Percentiles rank a stretch among this genome's conserved stretches.
Conservation (phyloP, 2,888 invertebrate genomes). For the Thalpophila matura region DNA sequence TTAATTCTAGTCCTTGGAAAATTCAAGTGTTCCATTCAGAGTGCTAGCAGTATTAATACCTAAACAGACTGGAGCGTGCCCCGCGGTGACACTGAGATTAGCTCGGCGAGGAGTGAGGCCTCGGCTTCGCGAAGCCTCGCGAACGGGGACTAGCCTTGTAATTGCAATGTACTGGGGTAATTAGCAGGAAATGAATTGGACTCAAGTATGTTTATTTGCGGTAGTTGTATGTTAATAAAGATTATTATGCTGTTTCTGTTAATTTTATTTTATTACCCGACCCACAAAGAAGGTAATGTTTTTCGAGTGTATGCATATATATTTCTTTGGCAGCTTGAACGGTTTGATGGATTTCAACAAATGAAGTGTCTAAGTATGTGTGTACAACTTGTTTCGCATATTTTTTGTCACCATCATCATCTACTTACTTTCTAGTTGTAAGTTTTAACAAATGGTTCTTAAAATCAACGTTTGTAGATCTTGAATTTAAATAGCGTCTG, state of each 20-base stretch:
- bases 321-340: too few relatives aligned
- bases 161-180: constrained; percentile 47
- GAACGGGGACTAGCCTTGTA: constrained; percentile 33
- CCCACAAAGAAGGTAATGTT: too few relatives aligned
- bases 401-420: too few relatives aligned
- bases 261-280: too few relatives aligned
- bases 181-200: constrained; percentile 40
- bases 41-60: constrained; percentile 66
- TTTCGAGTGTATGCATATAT: too few relatives aligned
- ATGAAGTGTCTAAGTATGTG: too few relatives aligned
- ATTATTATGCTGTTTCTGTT: background rate
- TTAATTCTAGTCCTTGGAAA: constrained; percentile 56
- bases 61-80: constrained; percentile 67
- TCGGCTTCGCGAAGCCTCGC: constrained; percentile 40
- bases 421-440: too few relatives aligned
- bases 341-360: too few relatives aligned
- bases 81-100: constrained; percentile 71
- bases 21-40: constrained; percentile 62
- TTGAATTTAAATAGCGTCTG: constrained; percentile 7
- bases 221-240: background rate
- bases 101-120: constrained; percentile 52
- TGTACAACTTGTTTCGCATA: too few relatives aligned
- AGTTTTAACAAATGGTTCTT: too few relatives aligned
- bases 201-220: constrained; percentile 8
- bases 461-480: background rate